Conservation (phyloP, 2,888 invertebrate genomes). For the Drosophila subsilvestris region DNA sequence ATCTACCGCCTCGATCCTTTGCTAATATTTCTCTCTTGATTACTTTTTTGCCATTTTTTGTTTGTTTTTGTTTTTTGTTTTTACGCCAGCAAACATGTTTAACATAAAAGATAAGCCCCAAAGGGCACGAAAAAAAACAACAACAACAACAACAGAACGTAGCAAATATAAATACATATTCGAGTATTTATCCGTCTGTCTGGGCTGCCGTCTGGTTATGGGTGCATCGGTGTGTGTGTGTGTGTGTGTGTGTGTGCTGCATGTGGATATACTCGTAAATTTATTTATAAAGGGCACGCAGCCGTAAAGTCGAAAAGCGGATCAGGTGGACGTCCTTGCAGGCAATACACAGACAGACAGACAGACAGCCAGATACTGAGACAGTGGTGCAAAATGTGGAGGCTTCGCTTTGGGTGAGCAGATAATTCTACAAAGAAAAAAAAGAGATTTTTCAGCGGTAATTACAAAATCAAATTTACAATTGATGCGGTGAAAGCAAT, state of each 20-base stretch:
- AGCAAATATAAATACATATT: constrained; percentile 23
- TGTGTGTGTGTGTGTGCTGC: constrained; percentile 18
- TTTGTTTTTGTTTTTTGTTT: constrained; percentile 21
- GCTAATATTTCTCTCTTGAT: background rate
- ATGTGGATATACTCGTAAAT: constrained; percentile 13
- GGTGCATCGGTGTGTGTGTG: background rate
- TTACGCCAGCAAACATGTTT: constrained; percentile 40
- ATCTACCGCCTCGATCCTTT: background rate
- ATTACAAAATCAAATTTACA: background rate
- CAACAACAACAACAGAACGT: constrained; percentile 30
- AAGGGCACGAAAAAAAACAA: constrained; percentile 7
- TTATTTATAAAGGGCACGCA: constrained; percentile 44
- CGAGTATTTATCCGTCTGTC: constrained; percentile 6
- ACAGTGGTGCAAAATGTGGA: constrained; percentile 8
- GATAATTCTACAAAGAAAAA: background rate
- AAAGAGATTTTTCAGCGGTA: background rate
- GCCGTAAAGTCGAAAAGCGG: constrained; percentile 54
- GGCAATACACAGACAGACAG: background rate
- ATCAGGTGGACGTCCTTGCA: constrained; percentile 75
- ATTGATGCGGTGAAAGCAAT: background rate
- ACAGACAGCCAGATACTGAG: background rate
- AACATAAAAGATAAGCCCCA: constrained; percentile 42
- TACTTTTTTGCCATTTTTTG: background rate
- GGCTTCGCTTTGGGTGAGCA: background rate
- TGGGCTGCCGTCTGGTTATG: background rate